Conservation (phyloP, 2,888 invertebrate genomes). For the Limnephilus marmoratus region DNA sequence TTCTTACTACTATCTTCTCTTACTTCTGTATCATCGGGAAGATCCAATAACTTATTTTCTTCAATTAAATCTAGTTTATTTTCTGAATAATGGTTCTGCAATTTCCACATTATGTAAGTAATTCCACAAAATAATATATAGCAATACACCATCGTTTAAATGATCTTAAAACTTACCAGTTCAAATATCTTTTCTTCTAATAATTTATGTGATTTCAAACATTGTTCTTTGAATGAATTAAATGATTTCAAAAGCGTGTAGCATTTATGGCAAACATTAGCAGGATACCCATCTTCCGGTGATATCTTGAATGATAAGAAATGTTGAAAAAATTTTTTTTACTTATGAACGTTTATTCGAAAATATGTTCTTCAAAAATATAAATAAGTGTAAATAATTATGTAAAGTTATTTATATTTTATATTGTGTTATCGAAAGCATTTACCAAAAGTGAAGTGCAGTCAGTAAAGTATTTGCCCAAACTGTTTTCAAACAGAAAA, state of each 20-base stretch:
- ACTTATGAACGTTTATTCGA: too few species aligned
- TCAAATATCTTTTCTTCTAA: slow-evolving; percentile 1
- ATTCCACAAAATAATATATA: not conserved
- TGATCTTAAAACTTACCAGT: slow-evolving; percentile 18
- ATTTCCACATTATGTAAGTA: not conserved
- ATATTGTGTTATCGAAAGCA: not conserved
- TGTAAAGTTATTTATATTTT: not conserved
- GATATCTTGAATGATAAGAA: slow-evolving; percentile 40
- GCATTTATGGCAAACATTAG: slow-evolving; percentile 55
- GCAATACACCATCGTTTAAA: not conserved
- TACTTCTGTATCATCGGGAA: not conserved
- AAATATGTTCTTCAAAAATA: not conserved
- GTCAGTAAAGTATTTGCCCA: slow-evolving; percentile 42
- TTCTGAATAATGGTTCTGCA: not conserved
- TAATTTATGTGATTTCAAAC: slow-evolving; percentile 48
- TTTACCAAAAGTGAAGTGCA: slow-evolving; percentile 52
- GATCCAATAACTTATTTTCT: not conserved
- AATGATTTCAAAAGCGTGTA: slow-evolving; percentile 51
- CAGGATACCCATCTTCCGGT: slow-evolving; percentile 53
- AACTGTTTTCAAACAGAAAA: slow-evolving; percentile 45
- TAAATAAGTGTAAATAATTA: not conserved
- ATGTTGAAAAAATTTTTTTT: not conserved
- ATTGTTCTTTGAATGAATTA: slow-evolving; percentile 52
- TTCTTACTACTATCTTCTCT: not conserved
- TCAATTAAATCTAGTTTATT: not conserved